phyloP scores from a whole-genome alignment of 2,113 vertebrate species.

The Noturus placidus region DNA sequence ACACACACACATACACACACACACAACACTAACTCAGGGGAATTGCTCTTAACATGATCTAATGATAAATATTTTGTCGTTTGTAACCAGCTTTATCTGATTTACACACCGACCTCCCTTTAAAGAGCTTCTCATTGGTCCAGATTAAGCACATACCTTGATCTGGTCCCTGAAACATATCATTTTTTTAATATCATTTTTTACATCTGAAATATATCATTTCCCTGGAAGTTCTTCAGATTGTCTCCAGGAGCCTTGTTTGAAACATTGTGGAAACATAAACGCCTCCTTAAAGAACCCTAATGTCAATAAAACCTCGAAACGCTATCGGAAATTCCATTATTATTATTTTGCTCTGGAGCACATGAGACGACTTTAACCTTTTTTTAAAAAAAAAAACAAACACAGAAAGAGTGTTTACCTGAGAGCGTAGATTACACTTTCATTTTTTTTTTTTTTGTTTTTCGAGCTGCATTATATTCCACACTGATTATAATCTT shows the following conservation, averaged over 20 bases:
- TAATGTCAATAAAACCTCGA: neutral
- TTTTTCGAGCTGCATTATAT: neutral
- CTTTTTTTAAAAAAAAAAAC: too few relatives aligned
- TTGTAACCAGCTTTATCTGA: neutral
- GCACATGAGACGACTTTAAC: too few relatives aligned
- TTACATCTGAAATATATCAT: conserved; percentile 7
- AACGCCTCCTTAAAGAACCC: neutral
- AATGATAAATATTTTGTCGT: neutral
- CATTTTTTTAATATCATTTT: too few relatives aligned
- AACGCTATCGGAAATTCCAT: too few relatives aligned
- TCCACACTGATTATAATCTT: neutral
- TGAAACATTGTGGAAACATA: neutral
- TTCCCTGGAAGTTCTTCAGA: neutral
- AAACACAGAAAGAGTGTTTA: neutral
- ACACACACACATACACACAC: neutral
- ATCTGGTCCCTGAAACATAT: neutral
- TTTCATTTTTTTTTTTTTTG: too few relatives aligned
- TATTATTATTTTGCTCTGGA: neutral
- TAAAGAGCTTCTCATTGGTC: neutral
- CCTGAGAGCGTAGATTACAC: neutral
- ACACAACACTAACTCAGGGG: neutral
- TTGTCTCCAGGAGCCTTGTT: neutral
- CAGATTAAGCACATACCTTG: neutral
- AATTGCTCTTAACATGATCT: neutral
- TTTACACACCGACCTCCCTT: neutral